A percentile compares a stretch with the other conserved stretches of the same genome.
These are phyloP conservation scores for Plutomurus gul DNA, from an alignment of 1,140 invertebrate genomes.

Conservation along the genomic window DNA sequence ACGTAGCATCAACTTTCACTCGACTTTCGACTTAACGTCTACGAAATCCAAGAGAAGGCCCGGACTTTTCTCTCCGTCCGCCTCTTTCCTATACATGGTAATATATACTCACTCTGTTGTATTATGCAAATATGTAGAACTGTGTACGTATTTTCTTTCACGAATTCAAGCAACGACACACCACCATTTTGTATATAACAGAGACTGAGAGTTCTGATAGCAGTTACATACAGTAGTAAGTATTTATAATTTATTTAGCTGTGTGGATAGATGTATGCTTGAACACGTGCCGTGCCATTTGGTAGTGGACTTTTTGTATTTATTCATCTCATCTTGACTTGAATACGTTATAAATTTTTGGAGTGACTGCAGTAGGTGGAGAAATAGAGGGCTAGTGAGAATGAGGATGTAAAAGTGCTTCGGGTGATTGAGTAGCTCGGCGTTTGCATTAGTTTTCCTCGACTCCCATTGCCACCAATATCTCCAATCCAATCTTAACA, in stretches of 20 bases:
- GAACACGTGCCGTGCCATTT: not conserved
- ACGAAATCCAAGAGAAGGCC: no score
- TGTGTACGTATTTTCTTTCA: no score
- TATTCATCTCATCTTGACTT: not conserved
- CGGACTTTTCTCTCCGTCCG: no score
- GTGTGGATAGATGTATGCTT: not conserved
- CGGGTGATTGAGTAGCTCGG: constrained; percentile 15
- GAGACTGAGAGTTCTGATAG: no score
- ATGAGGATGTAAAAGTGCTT: constrained; percentile 7
- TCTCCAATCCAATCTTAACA: constrained; percentile 18
- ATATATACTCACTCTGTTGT: no score
- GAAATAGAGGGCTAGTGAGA: not conserved
- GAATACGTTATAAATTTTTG: not conserved
- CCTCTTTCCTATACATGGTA: no score
- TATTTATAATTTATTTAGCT: not conserved
- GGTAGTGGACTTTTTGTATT: not conserved
- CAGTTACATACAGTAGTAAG: no score
- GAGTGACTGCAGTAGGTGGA: not conserved
- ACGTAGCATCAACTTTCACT: no score
- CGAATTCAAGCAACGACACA: no score
- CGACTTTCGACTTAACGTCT: no score
- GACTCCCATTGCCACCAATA: constrained; percentile 16
- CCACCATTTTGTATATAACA: no score
- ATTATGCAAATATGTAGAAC: no score
- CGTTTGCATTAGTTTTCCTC: constrained; percentile 8